phyloP scores from a whole-genome alignment of 1,140 invertebrate genomes.

The Lanistes nyassanus region DNA sequence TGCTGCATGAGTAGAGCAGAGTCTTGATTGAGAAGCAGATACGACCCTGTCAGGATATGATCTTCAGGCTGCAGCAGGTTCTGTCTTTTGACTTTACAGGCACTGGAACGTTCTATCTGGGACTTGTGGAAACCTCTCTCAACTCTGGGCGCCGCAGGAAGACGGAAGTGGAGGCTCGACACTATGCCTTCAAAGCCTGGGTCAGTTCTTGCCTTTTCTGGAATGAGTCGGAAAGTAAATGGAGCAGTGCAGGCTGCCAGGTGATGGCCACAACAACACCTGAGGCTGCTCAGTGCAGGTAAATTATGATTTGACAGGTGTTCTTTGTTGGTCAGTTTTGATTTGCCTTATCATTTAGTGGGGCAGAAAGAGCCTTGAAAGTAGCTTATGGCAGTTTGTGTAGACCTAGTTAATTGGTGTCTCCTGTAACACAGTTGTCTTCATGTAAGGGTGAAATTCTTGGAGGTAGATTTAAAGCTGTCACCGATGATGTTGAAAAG shows the following conservation, averaged over 20 bases:
- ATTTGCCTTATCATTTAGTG: too few species aligned
- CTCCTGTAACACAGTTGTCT: too few species aligned
- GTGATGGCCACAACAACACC: slow-evolving; percentile 41
- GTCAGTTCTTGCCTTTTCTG: slow-evolving; percentile 62
- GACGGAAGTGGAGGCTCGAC: slow-evolving; percentile 47
- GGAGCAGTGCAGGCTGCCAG: slow-evolving; percentile 56
- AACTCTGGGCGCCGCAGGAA: slow-evolving; percentile 53
- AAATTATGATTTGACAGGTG: neutral
- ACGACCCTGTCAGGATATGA: too few species aligned
- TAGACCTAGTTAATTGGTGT: too few species aligned
- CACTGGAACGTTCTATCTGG: slow-evolving; percentile 52
- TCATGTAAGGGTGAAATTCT: too few species aligned
- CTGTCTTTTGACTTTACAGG: slow-evolving; percentile 29
- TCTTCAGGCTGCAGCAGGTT: too few species aligned
- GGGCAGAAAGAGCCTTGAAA: too few species aligned
- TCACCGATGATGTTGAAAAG: too few species aligned
- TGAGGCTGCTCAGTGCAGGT: slow-evolving; percentile 48
- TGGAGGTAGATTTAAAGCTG: too few species aligned
- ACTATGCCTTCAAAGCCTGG: slow-evolving; percentile 60
- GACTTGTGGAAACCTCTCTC: slow-evolving; percentile 57
- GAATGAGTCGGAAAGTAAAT: slow-evolving; percentile 41
- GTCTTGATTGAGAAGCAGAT: too few species aligned
- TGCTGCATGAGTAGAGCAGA: too few species aligned
- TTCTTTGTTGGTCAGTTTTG: neutral
- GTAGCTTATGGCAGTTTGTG: too few species aligned